These are phyloP conservation scores for Helicoverpa zea DNA, from an alignment of 1,140 invertebrate genomes.

Conservation along the genomic window DNA sequence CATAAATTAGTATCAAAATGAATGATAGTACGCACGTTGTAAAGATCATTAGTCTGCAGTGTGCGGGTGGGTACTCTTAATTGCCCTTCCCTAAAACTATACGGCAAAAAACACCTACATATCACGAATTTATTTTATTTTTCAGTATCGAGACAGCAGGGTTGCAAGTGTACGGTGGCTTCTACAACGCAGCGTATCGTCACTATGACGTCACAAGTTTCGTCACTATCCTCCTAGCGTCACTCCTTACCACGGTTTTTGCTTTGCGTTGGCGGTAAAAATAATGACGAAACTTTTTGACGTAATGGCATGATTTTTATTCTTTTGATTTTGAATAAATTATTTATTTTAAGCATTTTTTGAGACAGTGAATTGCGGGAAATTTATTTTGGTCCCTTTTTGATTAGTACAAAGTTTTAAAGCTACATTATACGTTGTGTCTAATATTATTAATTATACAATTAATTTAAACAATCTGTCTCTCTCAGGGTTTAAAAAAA, in stretches of 20 bases:
- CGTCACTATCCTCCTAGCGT: conserved; percentile 74
- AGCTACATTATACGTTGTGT: neutral
- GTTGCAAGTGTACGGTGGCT: conserved; percentile 93
- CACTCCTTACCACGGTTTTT: conserved; percentile 66
- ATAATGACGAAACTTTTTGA: neutral
- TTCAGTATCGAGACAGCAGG: conserved; percentile 93
- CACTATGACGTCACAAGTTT: conserved; percentile 73
- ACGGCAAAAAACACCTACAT: neutral
- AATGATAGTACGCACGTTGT: too few species aligned
- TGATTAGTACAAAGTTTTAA: neutral
- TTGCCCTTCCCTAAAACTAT: neutral
- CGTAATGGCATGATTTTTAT: neutral
- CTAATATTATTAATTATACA: conserved; percentile 9
- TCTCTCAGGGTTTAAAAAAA: conserved; percentile 34
- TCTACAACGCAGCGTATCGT: conserved; percentile 88
- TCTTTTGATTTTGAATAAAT: too few species aligned
- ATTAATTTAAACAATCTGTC: neutral
- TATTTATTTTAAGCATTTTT: neutral
- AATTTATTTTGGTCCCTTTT: neutral
- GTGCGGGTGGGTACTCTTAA: too few species aligned
- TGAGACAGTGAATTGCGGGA: neutral
- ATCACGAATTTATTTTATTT: conserved; percentile 38
- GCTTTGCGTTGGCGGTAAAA: conserved; percentile 66
- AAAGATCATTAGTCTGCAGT: too few species aligned
- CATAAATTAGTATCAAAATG: too few species aligned